Evolutionary conservation across 1,140 invertebrate genomes (phyloP), one percentile per base, ranked within the genome.

Genomic region (Microplitis demolitor): DNA sequence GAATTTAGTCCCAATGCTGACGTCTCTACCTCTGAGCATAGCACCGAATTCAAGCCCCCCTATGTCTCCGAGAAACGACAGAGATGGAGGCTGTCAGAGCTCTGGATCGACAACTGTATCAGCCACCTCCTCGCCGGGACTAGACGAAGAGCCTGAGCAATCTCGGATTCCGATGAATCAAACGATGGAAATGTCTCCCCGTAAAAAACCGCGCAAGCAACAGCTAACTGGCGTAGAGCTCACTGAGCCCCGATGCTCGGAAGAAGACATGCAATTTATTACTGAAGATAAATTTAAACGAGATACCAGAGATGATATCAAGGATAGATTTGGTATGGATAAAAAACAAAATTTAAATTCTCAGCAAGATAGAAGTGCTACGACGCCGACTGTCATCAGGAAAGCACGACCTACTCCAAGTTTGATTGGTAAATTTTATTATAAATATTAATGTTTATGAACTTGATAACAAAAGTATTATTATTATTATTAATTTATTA

Each of bases 51-150:
- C 85, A 5, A 87, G 85, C 74, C 84, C 88, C 14, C 88, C 88
- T 45, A 45, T 45, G 0, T 89, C 88, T 8, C 86, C 88, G 4
- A 87, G 84, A 61, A 87, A 84, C 37, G 89, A 87, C 68, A 78
- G 80, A 5, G 87, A 87, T 67, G 85, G 85, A 56, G 84, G 84
- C 58, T 84, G 88, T 69, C 87, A 89, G 66, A 89, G 88, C 84
- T 86, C 89, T 60, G 93, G 93, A n/a, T 93, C 92, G 0, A 93
- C 93, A 0, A 94, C 93, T 0, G 91, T 94, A 1, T 94, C 92
- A 1, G 93, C 93, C 0, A 93, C 92, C n/a, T 93, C 92, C 0
- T 93, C 92, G 45, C 92, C 92, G 2, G 92, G 89, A 4, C 86
- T 91, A 34, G 91, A 92, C 50, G 93, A 93, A 74, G 88, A 89